phyloP scores from a whole-genome alignment of 2,113 vertebrate species.

The Thamnaconus septentrionalis region DNA sequence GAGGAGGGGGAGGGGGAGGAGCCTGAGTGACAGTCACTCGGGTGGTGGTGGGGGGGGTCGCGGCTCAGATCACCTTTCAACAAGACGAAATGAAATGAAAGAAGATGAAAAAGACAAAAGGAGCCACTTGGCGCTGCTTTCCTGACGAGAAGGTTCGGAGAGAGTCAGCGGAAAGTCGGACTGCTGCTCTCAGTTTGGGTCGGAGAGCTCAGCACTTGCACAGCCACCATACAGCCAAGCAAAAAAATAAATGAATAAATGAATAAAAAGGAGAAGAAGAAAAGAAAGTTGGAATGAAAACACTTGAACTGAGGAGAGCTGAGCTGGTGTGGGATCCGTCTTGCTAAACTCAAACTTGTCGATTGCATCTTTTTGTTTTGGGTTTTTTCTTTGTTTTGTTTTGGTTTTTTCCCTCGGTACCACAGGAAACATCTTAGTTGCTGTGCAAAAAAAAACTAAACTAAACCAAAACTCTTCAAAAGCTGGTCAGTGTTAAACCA shows the following conservation, averaged over 20 bases:
- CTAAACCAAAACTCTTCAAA: slow-evolving; percentile 40
- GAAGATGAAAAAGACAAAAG: background rate
- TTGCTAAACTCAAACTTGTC: slow-evolving; percentile 28
- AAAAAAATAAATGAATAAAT: slow-evolving; percentile 24
- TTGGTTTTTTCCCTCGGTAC: slow-evolving; percentile 21
- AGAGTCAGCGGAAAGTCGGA: slow-evolving; percentile 1
- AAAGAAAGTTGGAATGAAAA: slow-evolving; percentile 12
- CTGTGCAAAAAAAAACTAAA: slow-evolving; percentile 41
- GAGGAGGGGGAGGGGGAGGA: slow-evolving; percentile 22
- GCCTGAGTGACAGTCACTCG: slow-evolving; percentile 45
- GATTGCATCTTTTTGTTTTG: slow-evolving; percentile 22
- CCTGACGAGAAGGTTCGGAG: slow-evolving; percentile 34
- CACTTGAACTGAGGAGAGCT: slow-evolving; percentile 26
- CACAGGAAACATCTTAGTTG: slow-evolving; percentile 19
- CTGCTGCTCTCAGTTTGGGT: slow-evolving; percentile 10
- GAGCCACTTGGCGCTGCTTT: slow-evolving; percentile 39
- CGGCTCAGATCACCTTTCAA: slow-evolving; percentile 52
- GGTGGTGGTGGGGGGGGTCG: slow-evolving; percentile 37
- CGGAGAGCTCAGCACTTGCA: slow-evolving; percentile 48
- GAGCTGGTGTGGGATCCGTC: slow-evolving; percentile 33
- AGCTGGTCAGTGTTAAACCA: slow-evolving; percentile 20
- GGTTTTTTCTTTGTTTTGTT: background rate
- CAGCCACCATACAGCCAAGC: slow-evolving; percentile 43
- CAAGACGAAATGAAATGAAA: background rate
- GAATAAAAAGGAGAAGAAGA: slow-evolving; percentile 24